A percentile compares a stretch with the other conserved stretches of the same genome.
Evolutionary conservation across 2,888 invertebrate species (phyloP).

Genomic region (Eupeodes luniger): DNA sequence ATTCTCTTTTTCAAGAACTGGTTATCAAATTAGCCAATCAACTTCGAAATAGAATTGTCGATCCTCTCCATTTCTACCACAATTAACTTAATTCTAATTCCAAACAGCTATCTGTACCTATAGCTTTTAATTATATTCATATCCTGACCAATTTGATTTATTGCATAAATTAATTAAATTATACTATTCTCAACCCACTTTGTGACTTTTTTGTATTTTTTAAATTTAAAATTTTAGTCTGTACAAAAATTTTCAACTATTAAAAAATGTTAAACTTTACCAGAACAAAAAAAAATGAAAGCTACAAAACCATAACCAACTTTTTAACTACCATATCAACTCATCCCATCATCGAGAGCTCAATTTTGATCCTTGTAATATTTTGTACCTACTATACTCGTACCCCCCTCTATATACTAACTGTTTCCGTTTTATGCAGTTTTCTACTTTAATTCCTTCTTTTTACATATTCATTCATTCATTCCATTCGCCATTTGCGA

Average conservation of each 20-base stretch:
- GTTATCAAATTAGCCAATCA: too few relatives aligned
- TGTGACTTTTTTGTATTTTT: not conserved
- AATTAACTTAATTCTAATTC: not conserved
- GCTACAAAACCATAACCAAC: conserved; percentile 7
- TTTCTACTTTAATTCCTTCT: conserved; percentile 66
- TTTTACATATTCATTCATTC: conserved; percentile 24
- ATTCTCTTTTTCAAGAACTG: too few relatives aligned
- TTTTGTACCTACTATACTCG: conserved; percentile 25
- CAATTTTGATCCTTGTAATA: conserved; percentile 36
- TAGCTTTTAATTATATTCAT: not conserved
- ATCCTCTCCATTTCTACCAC: not conserved
- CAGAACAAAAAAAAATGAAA: conserved; percentile 54
- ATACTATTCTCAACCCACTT: conserved; percentile 52
- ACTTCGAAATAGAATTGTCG: too few relatives aligned
- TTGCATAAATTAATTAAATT: conserved; percentile 60
- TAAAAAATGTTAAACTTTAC: conserved; percentile 43
- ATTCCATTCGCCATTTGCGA: not conserved
- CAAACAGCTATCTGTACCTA: not conserved
- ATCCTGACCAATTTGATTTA: conserved; percentile 57
- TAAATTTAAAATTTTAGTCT: not conserved
- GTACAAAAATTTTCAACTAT: conserved; percentile 20
- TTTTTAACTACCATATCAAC: not conserved
- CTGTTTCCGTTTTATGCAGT: conserved; percentile 74
- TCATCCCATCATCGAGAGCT: not conserved
- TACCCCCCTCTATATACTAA: conserved; percentile 9